Evolutionary conservation across 2,888 invertebrate genomes (phyloP).

Genomic region (Acleris literana): DNA sequence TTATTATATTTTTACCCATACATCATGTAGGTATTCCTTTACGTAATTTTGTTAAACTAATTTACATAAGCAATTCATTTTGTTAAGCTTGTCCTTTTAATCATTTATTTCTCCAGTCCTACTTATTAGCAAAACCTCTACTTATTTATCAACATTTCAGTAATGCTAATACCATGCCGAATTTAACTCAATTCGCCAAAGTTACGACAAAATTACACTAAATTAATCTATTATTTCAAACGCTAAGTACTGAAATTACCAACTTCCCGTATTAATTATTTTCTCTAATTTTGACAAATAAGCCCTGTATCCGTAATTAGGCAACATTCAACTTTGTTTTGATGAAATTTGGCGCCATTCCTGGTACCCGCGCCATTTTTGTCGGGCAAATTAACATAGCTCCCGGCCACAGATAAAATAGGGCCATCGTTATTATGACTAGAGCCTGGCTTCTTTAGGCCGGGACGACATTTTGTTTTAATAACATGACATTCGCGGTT

Average conservation of each 20-base stretch:
- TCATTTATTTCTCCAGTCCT: no score
- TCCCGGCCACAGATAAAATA: slow-evolving; percentile 25
- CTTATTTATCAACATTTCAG: no score
- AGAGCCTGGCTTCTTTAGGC: not conserved
- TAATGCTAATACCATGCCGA: slow-evolving; percentile 3
- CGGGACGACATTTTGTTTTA: no score
- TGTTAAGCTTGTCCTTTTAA: no score
- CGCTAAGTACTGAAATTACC: slow-evolving; percentile 28
- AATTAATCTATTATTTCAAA: slow-evolving; percentile 29
- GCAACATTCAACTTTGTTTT: slow-evolving; percentile 51
- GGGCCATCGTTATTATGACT: slow-evolving; percentile 19
- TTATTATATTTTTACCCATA: no score
- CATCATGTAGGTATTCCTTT: no score
- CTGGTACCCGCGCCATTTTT: slow-evolving; percentile 8
- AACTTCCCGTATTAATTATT: slow-evolving; percentile 51
- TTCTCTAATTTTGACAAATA: slow-evolving; percentile 63
- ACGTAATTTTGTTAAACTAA: no score
- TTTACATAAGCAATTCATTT: no score
- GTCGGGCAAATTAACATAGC: slow-evolving; percentile 29
- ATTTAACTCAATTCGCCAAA: slow-evolving; percentile 15
- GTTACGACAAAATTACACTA: slow-evolving; percentile 9
- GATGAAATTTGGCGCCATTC: slow-evolving; percentile 34
- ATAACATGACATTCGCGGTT: no score
- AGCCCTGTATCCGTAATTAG: slow-evolving; percentile 49
- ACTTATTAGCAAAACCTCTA: no score